These are phyloP conservation scores for Otolemur crassicaudatus DNA, from an alignment of 2,797 vertebrate species.

Conservation along the genomic window DNA sequence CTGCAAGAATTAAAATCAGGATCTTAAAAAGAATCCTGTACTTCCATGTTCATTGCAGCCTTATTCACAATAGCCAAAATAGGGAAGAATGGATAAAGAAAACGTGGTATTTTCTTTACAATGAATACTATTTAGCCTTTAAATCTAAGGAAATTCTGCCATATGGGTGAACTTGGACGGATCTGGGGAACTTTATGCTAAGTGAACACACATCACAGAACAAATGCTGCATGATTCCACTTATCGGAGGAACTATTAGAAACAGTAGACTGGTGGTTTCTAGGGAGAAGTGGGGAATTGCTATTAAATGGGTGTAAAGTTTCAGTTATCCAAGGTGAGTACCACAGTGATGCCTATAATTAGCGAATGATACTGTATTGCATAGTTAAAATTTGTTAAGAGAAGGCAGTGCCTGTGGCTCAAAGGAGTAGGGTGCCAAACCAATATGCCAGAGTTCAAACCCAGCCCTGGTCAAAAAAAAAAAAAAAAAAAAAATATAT, in stretches of 20 bases:
- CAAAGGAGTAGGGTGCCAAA: no score
- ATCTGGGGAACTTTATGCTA: neutral
- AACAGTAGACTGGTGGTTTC: neutral
- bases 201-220: neutral
- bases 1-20: neutral
- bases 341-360: neutral
- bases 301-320: neutral
- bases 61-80: neutral
- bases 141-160: neutral
- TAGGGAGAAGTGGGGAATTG: rapidly evolving
- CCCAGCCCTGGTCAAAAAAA: no score
- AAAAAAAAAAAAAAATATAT: no score
- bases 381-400: neutral
- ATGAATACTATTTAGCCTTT: neutral
- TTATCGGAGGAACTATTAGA: neutral
- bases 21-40: neutral
- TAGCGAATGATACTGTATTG: neutral
- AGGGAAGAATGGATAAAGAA: neutral
- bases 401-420: no score
- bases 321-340: neutral
- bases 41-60: neutral
- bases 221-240: neutral
- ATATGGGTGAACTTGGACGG: no score
- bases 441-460: no score
- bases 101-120: no score